A percentile compares a stretch with the other conserved stretches of the same genome.
These are phyloP conservation scores for Acomys russatus DNA, from an alignment of 2,797 vertebrate genomes.

Conservation along the genomic window DNA sequence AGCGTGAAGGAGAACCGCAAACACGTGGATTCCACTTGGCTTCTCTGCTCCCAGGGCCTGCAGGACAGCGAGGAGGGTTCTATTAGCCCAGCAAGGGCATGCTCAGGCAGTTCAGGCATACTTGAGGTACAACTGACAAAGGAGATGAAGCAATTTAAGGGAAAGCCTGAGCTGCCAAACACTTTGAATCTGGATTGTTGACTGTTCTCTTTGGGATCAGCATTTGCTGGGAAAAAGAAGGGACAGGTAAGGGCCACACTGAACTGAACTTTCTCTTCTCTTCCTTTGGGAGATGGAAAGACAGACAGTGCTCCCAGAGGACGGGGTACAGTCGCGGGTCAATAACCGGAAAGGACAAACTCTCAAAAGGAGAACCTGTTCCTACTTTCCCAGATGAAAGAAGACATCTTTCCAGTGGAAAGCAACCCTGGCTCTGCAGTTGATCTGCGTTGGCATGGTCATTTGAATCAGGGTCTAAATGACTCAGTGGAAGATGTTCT, in stretches of 20 bases:
- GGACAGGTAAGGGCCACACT: neutral
- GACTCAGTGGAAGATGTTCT: slow-evolving; percentile 6
- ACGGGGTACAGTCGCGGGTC: neutral
- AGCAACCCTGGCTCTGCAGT: neutral
- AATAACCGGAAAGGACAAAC: neutral
- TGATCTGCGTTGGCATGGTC: neutral
- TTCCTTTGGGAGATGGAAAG: neutral
- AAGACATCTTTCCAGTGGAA: neutral
- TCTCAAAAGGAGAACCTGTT: neutral
- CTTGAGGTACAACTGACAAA: slow-evolving; percentile 60
- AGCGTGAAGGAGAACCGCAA: slow-evolving; percentile 93
- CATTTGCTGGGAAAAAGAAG: neutral
- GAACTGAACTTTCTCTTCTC: neutral
- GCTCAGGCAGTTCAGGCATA: slow-evolving; percentile 47
- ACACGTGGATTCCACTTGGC: slow-evolving; percentile 92
- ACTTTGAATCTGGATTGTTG: slow-evolving; percentile 12
- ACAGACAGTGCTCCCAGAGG: neutral
- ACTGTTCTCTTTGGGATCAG: slow-evolving; percentile 23
- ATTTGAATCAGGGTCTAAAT: slow-evolving; percentile 23
- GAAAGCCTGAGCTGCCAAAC: neutral
- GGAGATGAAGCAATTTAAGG: neutral
- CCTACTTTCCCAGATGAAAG: slow-evolving; percentile 19
- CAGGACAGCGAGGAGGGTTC: neutral
- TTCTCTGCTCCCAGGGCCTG: slow-evolving; percentile 92
- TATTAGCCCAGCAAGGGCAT: neutral